Percentiles rank a stretch among this genome's conserved stretches.
Conservation (phyloP, 2,888 invertebrate species). For the Kryphioiulus occultus region DNA sequence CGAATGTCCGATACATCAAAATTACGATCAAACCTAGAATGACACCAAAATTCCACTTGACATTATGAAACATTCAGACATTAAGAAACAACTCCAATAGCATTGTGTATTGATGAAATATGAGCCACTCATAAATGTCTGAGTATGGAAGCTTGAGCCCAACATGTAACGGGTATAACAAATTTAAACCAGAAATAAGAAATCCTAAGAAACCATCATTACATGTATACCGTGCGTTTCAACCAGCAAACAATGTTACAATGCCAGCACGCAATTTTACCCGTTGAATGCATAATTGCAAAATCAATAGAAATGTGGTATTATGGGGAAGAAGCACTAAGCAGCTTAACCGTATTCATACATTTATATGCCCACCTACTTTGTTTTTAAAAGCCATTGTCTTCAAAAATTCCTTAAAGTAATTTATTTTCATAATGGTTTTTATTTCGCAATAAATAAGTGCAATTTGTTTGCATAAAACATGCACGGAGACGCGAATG, state of each 20-base stretch:
- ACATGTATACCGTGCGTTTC: neutral
- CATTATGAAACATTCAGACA: too few species aligned
- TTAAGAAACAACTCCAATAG: neutral
- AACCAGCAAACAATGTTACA: neutral
- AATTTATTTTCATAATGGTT: slow-evolving; percentile 38
- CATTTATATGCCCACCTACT: slow-evolving; percentile 27
- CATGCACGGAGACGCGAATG: neutral
- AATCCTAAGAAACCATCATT: neutral
- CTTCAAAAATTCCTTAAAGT: slow-evolving; percentile 35
- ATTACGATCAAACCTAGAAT: neutral
- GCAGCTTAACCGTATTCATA: neutral
- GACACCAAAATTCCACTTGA: neutral
- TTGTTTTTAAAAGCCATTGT: slow-evolving; percentile 21
- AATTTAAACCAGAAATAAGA: neutral
- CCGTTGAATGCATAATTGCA: neutral
- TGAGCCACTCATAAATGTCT: too few species aligned
- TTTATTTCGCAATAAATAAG: slow-evolving; percentile 28
- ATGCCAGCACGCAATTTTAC: neutral
- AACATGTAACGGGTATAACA: neutral
- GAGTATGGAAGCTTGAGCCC: too few species aligned
- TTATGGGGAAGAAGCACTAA: slow-evolving; percentile 19
- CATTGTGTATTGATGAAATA: neutral
- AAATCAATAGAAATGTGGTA: slow-evolving; percentile 15
- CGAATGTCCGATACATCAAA: neutral
- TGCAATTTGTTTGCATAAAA: slow-evolving; percentile 14